Conservation (phyloP, 2,888 invertebrate genomes). For the Nephrotoma guestfalica region DNA sequence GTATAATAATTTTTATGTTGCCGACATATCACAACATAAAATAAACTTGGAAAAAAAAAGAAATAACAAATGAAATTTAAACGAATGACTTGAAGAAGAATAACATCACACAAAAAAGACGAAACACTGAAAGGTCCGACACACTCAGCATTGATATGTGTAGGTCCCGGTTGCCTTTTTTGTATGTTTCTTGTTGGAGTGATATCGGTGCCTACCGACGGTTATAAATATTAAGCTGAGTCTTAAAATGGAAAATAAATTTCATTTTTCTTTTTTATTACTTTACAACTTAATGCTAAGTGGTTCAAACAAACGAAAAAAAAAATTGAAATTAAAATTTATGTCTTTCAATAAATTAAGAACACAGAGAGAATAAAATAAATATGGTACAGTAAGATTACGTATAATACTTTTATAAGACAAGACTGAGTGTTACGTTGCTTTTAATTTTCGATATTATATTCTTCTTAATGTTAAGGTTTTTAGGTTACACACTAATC, state of each 20-base stretch:
- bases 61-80: background rate
- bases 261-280: background rate
- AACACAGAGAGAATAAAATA: background rate
- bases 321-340: background rate
- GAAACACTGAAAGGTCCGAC: background rate
- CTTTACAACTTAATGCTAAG: slow-evolving; percentile 6
- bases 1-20: slow-evolving; percentile 1
- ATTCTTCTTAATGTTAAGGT: background rate
- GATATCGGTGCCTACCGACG: background rate
- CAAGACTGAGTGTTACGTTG: background rate
- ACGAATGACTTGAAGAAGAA: background rate
- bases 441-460: background rate
- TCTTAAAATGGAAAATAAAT: background rate
- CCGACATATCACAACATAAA: slow-evolving; percentile 1
- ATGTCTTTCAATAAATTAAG: background rate
- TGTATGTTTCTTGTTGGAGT: background rate
- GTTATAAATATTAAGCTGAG: background rate
- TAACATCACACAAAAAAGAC: background rate
- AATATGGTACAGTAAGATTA: background rate
- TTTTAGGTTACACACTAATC: background rate
- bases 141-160: background rate
- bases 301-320: slow-evolving; percentile 2
- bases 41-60: background rate
- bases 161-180: background rate
- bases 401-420: background rate